A percentile compares a stretch with the other conserved stretches of the same genome.
phyloP scores from a whole-genome alignment of 2,888 invertebrate genomes.

The Hemithea aestivaria region DNA sequence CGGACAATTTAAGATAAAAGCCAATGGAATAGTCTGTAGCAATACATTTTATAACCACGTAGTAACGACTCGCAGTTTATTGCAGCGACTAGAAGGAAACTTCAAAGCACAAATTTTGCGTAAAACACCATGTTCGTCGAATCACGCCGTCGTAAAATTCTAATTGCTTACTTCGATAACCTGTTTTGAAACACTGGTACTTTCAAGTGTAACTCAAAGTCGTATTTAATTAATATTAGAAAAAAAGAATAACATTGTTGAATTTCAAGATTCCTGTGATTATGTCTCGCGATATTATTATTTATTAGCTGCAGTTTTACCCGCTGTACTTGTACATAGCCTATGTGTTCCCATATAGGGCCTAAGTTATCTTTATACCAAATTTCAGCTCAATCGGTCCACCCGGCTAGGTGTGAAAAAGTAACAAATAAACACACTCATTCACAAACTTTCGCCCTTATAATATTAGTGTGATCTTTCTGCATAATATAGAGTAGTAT shows the following conservation, averaged over 20 bases:
- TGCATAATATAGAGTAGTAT: too few relatives aligned
- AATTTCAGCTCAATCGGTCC: too few relatives aligned
- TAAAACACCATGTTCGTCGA: constrained; percentile 42
- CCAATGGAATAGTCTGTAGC: constrained; percentile 7
- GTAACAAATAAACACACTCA: too few relatives aligned
- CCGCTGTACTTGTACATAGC: too few relatives aligned
- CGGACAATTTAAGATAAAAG: constrained; percentile 1
- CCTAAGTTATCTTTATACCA: too few relatives aligned
- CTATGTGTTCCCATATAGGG: too few relatives aligned
- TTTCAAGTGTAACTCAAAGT: constrained; percentile 55
- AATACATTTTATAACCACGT: constrained; percentile 20
- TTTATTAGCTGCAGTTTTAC: too few relatives aligned
- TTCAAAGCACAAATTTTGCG: constrained; percentile 37
- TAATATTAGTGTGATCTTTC: too few relatives aligned
- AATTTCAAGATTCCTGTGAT: too few relatives aligned
- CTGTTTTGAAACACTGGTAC: constrained; percentile 40
- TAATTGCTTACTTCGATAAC: constrained; percentile 47
- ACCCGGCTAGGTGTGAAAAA: too few relatives aligned
- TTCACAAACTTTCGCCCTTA: too few relatives aligned
- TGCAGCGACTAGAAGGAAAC: constrained; percentile 36
- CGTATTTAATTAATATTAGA: constrained; percentile 28
- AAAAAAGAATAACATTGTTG: not conserved
- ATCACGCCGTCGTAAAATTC: constrained; percentile 47
- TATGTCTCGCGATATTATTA: too few relatives aligned
- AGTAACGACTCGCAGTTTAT: constrained; percentile 28